Evolutionary conservation across 2,113 vertebrate genomes (phyloP).

Genomic region (Silurus meridionalis): DNA sequence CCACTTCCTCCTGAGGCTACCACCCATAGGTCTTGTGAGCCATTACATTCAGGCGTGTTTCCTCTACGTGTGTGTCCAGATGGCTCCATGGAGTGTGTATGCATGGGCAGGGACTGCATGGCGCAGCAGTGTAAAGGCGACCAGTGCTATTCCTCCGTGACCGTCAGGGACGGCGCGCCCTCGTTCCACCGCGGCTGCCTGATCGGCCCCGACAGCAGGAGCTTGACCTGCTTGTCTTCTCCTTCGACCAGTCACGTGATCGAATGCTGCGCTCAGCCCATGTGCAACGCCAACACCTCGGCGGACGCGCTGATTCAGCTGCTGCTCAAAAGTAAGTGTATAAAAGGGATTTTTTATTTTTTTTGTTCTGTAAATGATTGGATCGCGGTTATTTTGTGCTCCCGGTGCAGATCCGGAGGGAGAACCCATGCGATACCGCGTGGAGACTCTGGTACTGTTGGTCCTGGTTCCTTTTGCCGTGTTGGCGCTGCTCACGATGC

Average conservation of each 20-base stretch:
- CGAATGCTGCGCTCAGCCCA: conserved; percentile 69
- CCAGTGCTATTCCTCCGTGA: conserved; percentile 73
- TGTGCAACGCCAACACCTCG: conserved; percentile 74
- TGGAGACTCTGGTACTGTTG: conserved; percentile 71
- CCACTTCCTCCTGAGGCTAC: neutral
- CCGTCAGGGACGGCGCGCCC: conserved; percentile 49
- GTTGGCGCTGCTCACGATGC: conserved; percentile 67
- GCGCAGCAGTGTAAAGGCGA: conserved; percentile 66
- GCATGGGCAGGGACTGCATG: conserved; percentile 67
- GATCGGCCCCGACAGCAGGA: conserved; percentile 59
- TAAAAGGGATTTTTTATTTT: too few relatives aligned
- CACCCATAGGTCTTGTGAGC: neutral
- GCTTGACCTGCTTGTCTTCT: conserved; percentile 66
- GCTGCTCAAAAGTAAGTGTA: conserved; percentile 62
- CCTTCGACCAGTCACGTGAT: conserved; percentile 66
- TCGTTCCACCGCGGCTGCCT: conserved; percentile 71
- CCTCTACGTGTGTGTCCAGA: conserved; percentile 54
- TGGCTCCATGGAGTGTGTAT: conserved; percentile 69
- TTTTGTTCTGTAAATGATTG: too few relatives aligned
- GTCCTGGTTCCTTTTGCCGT: conserved; percentile 66
- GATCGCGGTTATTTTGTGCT: neutral
- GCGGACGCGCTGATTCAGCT: conserved; percentile 58
- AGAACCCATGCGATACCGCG: conserved; percentile 65
- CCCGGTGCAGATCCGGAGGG: conserved; percentile 62
- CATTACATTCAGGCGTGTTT: neutral